phyloP scores from a whole-genome alignment of 2,888 invertebrate genomes.

The Patella caerulea region DNA sequence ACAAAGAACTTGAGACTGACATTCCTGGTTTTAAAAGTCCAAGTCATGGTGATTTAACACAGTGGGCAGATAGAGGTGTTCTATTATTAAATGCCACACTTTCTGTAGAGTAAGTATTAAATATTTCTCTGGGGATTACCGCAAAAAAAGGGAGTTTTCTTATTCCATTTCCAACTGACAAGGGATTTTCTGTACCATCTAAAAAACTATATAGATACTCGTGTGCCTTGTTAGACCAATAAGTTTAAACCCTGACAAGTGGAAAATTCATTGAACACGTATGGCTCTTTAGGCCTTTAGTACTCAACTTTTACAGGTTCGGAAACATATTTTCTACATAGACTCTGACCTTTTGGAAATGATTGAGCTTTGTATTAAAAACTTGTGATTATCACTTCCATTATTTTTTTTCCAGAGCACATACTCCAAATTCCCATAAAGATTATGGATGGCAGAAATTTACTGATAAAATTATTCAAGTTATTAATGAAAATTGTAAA shows the following conservation, averaged over 20 bases:
- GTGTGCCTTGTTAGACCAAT: not conserved
- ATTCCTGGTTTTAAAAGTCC: constrained; percentile 65
- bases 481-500: constrained; percentile 47
- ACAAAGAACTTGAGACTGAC: constrained; percentile 74
- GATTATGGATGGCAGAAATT: constrained; percentile 66
- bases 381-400: too few relatives aligned
- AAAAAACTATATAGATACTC: not conserved
- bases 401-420: constrained; percentile 51
- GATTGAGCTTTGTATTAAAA: too few relatives aligned
- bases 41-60: constrained; percentile 58
- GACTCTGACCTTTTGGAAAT: too few relatives aligned
- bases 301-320: too few relatives aligned
- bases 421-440: constrained; percentile 63
- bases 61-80: constrained; percentile 65
- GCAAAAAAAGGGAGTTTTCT: not conserved
- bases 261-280: too few relatives aligned
- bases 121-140: not conserved
- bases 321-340: too few relatives aligned
- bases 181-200: not conserved
- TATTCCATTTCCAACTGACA: not conserved
- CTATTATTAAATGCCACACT: constrained; percentile 65
- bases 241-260: too few relatives aligned
- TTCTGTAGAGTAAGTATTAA: constrained; percentile 62
- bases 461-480: constrained; percentile 61
- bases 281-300: too few relatives aligned